phyloP scores from a whole-genome alignment of 1,140 invertebrate genomes.

The Dreissena rostriformis region DNA sequence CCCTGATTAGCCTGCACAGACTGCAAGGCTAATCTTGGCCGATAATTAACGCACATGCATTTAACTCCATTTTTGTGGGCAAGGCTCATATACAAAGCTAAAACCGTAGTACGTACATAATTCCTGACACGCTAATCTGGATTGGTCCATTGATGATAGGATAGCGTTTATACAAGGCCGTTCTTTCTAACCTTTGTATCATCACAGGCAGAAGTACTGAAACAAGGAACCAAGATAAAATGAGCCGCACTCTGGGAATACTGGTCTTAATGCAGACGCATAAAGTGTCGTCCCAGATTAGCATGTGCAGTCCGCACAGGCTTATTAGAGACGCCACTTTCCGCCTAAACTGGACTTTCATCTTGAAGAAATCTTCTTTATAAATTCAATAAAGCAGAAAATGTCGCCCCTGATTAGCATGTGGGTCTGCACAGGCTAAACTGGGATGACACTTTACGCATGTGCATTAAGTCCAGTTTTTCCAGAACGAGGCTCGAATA shows the following conservation, averaged over 20 bases:
- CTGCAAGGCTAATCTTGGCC: background rate
- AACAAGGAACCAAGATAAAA: conserved; percentile 18
- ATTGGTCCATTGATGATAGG: conserved; percentile 77
- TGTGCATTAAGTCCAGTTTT: background rate
- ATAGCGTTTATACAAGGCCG: conserved; percentile 86
- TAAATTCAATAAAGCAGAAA: no score
- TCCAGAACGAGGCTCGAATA: background rate
- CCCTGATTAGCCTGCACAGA: background rate
- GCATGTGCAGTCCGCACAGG: no score
- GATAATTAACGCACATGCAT: background rate
- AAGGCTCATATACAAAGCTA: no score
- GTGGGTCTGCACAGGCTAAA: background rate
- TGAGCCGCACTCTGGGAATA: no score
- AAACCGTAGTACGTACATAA: conserved; percentile 73
- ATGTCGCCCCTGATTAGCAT: no score
- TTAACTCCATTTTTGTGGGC: no score
- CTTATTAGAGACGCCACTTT: no score
- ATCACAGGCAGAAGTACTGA: conserved; percentile 79
- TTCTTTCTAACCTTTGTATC: conserved; percentile 81
- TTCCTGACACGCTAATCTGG: conserved; percentile 81
- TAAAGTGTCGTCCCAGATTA: no score
- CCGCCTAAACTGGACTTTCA: no score
- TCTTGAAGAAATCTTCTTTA: no score
- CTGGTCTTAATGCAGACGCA: no score
- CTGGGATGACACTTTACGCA: background rate